Base-by-base conservation (phyloP, 2,113 vertebrate genomes). In the Nanorana parkeri region DNA sequence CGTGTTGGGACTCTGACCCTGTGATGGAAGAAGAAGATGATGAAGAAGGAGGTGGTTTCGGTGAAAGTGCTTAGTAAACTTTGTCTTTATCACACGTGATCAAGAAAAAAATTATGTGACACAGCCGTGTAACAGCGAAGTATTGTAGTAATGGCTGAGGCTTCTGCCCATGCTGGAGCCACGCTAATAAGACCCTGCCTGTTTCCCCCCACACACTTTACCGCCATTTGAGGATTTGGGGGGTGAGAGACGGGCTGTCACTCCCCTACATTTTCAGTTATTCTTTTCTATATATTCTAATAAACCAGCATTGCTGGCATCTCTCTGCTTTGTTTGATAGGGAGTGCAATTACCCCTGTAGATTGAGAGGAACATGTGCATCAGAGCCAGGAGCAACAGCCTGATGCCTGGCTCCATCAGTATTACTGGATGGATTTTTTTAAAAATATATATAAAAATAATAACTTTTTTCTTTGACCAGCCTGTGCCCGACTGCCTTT, bases 1-100 rank as follows among this genome's bases (percentile, higher is more conserved):
- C 96, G 1, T 98, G 97, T 93, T 99, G 97, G 96, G 97, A 98
- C 52, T 88, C 96, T 11, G 97, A 99, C 87, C 97, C 97, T 4
- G 95, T 96, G 88, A 94, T 93, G 0, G 97, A 98, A 73, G 96
- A 97, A 1, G 96, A 97, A 89, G 96, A 82, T 16, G 80, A 82
- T 32, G 80, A 81, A 32, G 80, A 76, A 67, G 80, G 80, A 76
- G 71, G 63, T 6, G 80, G 80, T 64, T 76, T 83, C 66, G 80
- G 69, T 51, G 80, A 83, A 83, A 67, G 80, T 76, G 80, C 80
- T 76, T 83, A 76, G 73, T 13, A 56, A 76, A 76, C 17, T 54
- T 13, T 24, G 26, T 41, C 58, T 36, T n/a, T 24, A 20, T 23
- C n/a, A 47, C 47, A 32, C 26, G 69, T 83, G 72, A 56, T 72